Evolutionary conservation across 2,113 vertebrate species (phyloP).

Genomic region (Perccottus glenii): DNA sequence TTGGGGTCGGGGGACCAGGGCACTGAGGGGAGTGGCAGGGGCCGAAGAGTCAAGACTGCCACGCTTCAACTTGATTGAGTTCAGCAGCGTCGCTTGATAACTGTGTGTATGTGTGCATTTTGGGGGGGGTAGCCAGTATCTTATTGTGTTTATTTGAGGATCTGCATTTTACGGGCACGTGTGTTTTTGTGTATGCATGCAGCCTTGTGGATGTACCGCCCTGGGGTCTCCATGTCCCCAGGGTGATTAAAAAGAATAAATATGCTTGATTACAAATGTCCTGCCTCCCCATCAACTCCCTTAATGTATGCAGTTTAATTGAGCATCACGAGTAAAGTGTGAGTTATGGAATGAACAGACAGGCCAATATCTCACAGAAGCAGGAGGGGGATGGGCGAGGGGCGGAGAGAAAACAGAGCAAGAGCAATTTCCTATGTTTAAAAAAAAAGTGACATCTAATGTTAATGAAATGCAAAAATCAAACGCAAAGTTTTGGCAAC

Average conservation of each 20-base stretch:
- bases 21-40: conserved; percentile 40
- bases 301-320: conserved; percentile 85
- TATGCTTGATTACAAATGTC: conserved; percentile 83
- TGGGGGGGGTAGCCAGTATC: conserved; percentile 20
- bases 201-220: conserved; percentile 48
- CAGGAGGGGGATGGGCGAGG: conserved; percentile 21
- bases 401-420: conserved; percentile 8
- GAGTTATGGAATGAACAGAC: conserved; percentile 78
- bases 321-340: conserved; percentile 76
- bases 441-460: conserved; percentile 47
- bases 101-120: conserved; percentile 15
- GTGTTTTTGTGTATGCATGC: conserved; percentile 38
- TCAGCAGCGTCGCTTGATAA: conserved; percentile 66
- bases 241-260: conserved; percentile 83
- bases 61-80: conserved; percentile 73
- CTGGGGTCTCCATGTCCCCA: conserved; percentile 73
- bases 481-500: conserved; percentile 51
- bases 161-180: conserved; percentile 14
- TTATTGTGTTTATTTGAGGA: conserved; percentile 44
- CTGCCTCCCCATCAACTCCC: conserved; percentile 73
- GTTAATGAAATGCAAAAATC: conserved; percentile 39
- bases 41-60: conserved; percentile 58
- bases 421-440: conserved; percentile 38
- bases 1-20: conserved; percentile 63
- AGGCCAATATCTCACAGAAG: conserved; percentile 72